Conservation (phyloP, 64 coral and sea anemone genomes). For the Trachythela sp. region DNA sequence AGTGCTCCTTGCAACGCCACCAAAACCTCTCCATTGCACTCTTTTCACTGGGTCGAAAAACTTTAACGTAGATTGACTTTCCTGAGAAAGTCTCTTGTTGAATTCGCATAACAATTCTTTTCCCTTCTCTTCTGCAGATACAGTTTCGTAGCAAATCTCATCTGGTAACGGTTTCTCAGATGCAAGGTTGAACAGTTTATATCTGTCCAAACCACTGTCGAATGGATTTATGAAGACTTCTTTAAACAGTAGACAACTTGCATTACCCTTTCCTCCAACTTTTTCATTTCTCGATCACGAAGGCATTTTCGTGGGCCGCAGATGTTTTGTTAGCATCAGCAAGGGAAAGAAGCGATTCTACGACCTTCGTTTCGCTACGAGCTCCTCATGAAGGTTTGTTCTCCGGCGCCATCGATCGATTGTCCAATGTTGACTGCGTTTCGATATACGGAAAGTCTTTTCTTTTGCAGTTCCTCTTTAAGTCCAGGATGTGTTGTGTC, state of each 20-base stretch:
- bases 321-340: no score
- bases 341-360: no score
- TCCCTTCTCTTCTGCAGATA: not conserved
- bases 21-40: conserved; percentile 4
- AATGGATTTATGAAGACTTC: not conserved
- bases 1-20: not conserved
- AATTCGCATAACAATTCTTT: not conserved
- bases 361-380: not conserved
- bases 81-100: not conserved
- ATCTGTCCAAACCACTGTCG: not conserved
- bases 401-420: not conserved
- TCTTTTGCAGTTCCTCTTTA: not conserved
- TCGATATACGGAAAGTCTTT: not conserved
- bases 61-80: not conserved
- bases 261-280: not conserved
- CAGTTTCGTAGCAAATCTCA: not conserved
- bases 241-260: not conserved
- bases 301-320: no score
- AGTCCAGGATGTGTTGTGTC: not conserved
- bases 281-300: not conserved
- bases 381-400: not conserved
- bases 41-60: not conserved
- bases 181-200: not conserved
- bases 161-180: conserved; percentile 2
- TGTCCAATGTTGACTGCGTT: not conserved